Evolutionary conservation across 92 coral and sea anemone genomes (phyloP).

Genomic region (Pocillopora meandrina): DNA sequence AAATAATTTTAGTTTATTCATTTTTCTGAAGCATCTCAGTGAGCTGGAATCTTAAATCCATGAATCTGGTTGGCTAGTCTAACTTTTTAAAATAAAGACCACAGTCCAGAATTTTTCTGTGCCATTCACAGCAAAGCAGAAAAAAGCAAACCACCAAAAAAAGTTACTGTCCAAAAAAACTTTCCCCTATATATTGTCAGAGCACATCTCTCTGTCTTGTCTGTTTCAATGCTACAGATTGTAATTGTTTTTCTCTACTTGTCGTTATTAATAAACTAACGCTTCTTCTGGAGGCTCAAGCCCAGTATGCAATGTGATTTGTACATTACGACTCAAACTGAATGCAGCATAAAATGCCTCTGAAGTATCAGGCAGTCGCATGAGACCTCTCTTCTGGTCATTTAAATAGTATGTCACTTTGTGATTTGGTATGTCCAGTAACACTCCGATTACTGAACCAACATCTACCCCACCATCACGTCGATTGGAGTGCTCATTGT

Average conservation of each 20-base stretch:
- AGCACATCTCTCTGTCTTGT: too few relatives aligned
- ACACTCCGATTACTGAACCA: conserved; percentile 89
- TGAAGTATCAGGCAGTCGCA: conserved; percentile 71
- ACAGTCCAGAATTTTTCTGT: too few relatives aligned
- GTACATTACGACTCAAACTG: conserved; percentile 93
- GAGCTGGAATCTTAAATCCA: too few relatives aligned
- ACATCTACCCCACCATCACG: conserved; percentile 95
- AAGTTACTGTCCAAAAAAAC: too few relatives aligned
- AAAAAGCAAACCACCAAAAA: too few relatives aligned
- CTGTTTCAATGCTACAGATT: not conserved
- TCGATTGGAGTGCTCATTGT: conserved; percentile 96
- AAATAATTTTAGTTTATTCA: too few relatives aligned
- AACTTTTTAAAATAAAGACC: too few relatives aligned
- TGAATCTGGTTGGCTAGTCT: too few relatives aligned
- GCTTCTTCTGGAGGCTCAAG: conserved; percentile 83
- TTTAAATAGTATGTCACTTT: conserved; percentile 91
- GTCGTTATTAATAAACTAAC: conserved; percentile 15
- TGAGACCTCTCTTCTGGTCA: conserved; percentile 90
- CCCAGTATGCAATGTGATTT: conserved; percentile 90
- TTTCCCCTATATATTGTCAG: too few relatives aligned
- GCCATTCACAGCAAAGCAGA: too few relatives aligned
- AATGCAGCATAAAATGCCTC: conserved; percentile 92
- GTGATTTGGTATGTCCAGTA: conserved; percentile 68
- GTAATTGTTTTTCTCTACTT: not conserved
- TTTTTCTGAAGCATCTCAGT: too few relatives aligned